These are phyloP conservation scores for Maniola jurtina DNA, from an alignment of 1,140 invertebrate species.

Conservation along the genomic window DNA sequence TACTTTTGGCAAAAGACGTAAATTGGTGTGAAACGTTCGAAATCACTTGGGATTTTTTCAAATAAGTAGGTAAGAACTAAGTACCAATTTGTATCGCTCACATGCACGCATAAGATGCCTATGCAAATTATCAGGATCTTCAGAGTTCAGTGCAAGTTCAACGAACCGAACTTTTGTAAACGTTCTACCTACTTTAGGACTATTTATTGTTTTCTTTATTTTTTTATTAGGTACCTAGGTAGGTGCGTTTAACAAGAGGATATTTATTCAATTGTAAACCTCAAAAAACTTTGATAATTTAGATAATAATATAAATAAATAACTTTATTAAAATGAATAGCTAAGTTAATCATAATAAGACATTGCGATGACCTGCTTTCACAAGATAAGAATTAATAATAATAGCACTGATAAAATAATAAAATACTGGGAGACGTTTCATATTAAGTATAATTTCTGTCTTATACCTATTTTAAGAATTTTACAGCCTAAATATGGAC, in stretches of 20 bases:
- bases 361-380: not conserved
- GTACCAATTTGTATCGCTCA: not conserved
- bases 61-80: too few relatives aligned
- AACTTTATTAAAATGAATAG: not conserved
- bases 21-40: not conserved
- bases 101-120: not conserved
- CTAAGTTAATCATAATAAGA: not conserved
- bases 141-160: not conserved
- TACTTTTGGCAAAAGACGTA: not conserved
- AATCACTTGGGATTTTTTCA: not conserved
- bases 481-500: not conserved
- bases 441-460: too few relatives aligned
- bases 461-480: not conserved
- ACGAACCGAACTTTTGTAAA: constrained; percentile 2
- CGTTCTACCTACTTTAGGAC: not conserved
- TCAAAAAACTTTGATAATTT: not conserved
- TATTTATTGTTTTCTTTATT: not conserved
- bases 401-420: not conserved
- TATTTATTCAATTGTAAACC: not conserved
- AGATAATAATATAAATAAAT: not conserved
- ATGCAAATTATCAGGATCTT: not conserved
- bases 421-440: not conserved
- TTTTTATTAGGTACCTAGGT: not conserved
- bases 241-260: too few relatives aligned
- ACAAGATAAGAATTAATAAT: not conserved